Evolutionary conservation across 2,113 vertebrate species (phyloP).

Genomic region (Chloropsis cyanopogon): DNA sequence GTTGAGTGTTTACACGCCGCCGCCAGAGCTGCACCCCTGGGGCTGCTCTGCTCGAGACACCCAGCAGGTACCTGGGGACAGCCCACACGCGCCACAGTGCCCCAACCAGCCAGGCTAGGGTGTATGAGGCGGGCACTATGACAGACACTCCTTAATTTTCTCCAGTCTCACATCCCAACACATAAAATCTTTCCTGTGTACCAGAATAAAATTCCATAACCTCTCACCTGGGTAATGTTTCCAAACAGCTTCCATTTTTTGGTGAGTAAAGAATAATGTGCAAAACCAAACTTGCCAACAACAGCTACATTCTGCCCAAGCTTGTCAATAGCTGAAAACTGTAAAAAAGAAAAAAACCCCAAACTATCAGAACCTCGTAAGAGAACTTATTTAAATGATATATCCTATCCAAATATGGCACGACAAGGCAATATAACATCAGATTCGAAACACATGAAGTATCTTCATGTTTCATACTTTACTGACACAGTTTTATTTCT

Average conservation of each 20-base stretch:
- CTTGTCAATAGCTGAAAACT: slow-evolving; percentile 97
- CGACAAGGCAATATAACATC: background rate
- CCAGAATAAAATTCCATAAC: background rate
- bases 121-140: too few species aligned
- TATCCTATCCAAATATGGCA: background rate
- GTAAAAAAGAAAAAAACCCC: background rate
- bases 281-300: slow-evolving; percentile 94
- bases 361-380: background rate
- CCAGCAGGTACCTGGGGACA: too few species aligned
- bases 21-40: too few species aligned
- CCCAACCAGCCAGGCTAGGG: too few species aligned
- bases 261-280: slow-evolving; percentile 94
- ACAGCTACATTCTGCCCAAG: slow-evolving; percentile 94
- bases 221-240: slow-evolving; percentile 93
- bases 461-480: background rate
- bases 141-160: background rate
- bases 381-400: background rate
- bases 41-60: too few species aligned
- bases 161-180: background rate
- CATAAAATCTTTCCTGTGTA: background rate
- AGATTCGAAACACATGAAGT: background rate
- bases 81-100: too few species aligned
- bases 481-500: background rate
- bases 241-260: slow-evolving; percentile 99
- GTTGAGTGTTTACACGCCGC: too few species aligned